Conservation (phyloP, 2,888 invertebrate species). For the Drosophila kambysellisi region DNA sequence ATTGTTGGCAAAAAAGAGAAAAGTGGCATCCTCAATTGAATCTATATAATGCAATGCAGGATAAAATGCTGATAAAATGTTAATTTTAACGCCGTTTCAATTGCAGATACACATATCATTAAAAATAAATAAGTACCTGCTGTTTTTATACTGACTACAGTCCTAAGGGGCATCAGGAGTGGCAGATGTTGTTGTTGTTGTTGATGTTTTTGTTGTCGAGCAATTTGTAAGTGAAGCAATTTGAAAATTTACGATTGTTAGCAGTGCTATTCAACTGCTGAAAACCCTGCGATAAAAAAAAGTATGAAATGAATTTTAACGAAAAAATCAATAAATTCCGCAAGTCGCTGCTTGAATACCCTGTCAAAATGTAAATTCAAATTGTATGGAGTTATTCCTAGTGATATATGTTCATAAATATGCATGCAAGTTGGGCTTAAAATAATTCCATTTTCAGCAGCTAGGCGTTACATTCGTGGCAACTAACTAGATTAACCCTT, state of each 20-base stretch:
- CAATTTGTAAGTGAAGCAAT: slow-evolving; percentile 37
- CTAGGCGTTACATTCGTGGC: neutral
- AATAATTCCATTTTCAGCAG: slow-evolving; percentile 1
- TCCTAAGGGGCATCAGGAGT: slow-evolving; percentile 8
- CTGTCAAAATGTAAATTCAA: neutral
- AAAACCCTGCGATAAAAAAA: neutral
- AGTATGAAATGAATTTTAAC: slow-evolving; percentile 8
- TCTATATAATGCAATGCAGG: neutral
- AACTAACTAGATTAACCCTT: slow-evolving; percentile 12
- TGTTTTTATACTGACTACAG: slow-evolving; percentile 24
- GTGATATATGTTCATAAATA: neutral
- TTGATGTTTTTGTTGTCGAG: slow-evolving; percentile 33
- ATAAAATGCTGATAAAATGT: slow-evolving; percentile 1
- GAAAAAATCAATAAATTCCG: neutral
- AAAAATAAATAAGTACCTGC: slow-evolving; percentile 46
- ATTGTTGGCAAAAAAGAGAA: neutral
- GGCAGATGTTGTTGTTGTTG: slow-evolving; percentile 7
- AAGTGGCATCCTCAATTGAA: neutral
- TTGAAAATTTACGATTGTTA: slow-evolving; percentile 55
- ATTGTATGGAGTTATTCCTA: neutral
- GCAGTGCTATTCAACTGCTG: slow-evolving; percentile 31
- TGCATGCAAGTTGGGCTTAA: neutral
- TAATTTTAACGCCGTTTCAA: slow-evolving; percentile 7
- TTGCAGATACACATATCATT: slow-evolving; percentile 24
- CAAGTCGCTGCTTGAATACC: neutral